Percentiles rank a stretch among this genome's conserved stretches.
These are phyloP conservation scores for Portunus trituberculatus DNA, from an alignment of 1,140 invertebrate species.

Conservation along the genomic window DNA sequence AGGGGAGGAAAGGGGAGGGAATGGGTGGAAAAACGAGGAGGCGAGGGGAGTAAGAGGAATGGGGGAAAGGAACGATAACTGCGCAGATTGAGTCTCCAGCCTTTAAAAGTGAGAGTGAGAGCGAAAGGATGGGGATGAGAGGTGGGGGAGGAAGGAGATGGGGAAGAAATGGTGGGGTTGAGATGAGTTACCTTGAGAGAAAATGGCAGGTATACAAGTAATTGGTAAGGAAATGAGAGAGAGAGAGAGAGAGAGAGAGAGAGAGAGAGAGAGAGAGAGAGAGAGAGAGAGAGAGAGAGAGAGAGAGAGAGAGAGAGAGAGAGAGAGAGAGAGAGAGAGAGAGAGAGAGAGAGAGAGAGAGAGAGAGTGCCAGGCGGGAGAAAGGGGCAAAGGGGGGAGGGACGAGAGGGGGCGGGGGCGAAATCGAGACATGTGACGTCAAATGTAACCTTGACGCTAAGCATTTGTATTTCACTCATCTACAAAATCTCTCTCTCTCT, in stretches of 20 bases:
- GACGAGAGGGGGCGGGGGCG: not conserved
- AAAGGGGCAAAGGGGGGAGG: not conserved
- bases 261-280: no score
- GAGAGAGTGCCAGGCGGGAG: no score
- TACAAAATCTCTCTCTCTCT: not conserved
- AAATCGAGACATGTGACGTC: not conserved
- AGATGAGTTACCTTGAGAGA: no score
- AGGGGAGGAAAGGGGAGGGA: not conserved
- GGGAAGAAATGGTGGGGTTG: not conserved
- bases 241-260: no score
- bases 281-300: no score
- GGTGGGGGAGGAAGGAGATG: not conserved
- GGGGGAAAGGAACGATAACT: not conserved
- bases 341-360: no score
- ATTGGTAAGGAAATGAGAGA: no score
- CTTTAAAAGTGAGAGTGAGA: conserved; percentile 18
- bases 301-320: no score
- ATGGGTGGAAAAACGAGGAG: not conserved
- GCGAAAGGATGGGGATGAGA: not conserved
- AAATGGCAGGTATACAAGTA: no score
- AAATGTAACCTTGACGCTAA: conserved; percentile 13
- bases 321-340: no score
- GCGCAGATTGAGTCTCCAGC: not conserved
- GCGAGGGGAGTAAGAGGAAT: not conserved
- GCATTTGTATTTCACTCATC: conserved; percentile 4